phyloP scores from a whole-genome alignment of 2,113 vertebrate species.

The Tympanuchus pallidicinctus region DNA sequence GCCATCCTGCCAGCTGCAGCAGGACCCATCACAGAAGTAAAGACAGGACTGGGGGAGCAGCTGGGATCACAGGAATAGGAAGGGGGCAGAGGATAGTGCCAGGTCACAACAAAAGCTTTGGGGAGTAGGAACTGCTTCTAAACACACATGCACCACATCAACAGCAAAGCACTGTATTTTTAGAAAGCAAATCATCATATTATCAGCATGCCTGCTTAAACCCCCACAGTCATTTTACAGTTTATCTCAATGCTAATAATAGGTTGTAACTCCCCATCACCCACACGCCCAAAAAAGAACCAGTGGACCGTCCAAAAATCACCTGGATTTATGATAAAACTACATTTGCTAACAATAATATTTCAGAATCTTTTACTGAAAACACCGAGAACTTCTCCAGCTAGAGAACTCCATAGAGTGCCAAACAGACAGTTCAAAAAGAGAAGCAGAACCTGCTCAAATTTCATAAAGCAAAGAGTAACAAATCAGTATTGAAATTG shows the following conservation, averaged over 20 bases:
- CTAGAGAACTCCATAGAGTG: background rate
- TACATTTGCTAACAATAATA: background rate
- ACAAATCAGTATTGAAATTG: background rate
- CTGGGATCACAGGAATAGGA: background rate
- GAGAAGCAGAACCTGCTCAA: background rate
- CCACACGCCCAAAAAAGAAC: background rate
- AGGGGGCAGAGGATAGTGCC: background rate
- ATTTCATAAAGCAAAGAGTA: background rate
- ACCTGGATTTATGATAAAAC: background rate
- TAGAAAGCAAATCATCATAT: background rate
- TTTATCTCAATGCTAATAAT: constrained; percentile 16
- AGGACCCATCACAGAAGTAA: background rate
- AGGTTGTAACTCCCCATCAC: background rate
- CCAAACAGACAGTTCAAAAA: background rate
- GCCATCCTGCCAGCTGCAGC: background rate
- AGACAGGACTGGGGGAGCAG: background rate
- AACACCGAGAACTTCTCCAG: background rate
- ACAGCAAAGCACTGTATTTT: background rate
- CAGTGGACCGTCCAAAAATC: background rate
- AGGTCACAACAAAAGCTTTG: background rate
- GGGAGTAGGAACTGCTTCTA: background rate
- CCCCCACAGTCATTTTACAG: background rate
- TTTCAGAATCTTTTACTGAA: background rate
- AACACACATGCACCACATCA: background rate
- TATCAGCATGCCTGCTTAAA: background rate